Evolutionary conservation across 2,888 invertebrate genomes (phyloP).

Genomic region (Trissolcus brochymenae): DNA sequence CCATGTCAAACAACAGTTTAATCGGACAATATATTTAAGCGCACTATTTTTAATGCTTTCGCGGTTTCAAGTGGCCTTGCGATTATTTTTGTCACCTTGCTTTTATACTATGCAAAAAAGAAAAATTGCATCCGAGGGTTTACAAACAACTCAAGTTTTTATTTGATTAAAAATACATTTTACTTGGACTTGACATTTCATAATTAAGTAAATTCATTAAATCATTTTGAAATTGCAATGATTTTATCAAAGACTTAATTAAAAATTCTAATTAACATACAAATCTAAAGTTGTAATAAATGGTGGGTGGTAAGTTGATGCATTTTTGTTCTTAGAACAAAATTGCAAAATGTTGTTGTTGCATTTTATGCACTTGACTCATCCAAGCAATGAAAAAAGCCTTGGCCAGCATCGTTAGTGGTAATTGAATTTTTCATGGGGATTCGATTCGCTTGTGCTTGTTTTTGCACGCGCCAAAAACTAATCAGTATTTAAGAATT

Average conservation of each 20-base stretch:
- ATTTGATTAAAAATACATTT: no score
- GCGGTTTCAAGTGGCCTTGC: slow-evolving; percentile 37
- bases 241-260: no score
- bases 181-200: no score
- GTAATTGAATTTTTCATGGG: slow-evolving; percentile 4
- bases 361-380: slow-evolving; percentile 11
- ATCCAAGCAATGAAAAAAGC: background rate
- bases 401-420: background rate
- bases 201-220: no score
- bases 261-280: no score
- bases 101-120: slow-evolving; percentile 20
- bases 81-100: slow-evolving; percentile 46
- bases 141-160: background rate
- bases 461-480: slow-evolving; percentile 7
- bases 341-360: background rate
- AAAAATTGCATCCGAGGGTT: slow-evolving; percentile 18
- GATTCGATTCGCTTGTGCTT: background rate
- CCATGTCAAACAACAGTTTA: background rate
- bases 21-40: slow-evolving; percentile 5
- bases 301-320: no score
- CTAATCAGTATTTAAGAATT: slow-evolving; percentile 34
- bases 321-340: no score
- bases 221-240: no score
- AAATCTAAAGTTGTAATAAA: no score
- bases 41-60: slow-evolving; percentile 42